These are phyloP conservation scores for Pholis gunnellus DNA, from an alignment of 2,113 vertebrate species.

Conservation along the genomic window DNA sequence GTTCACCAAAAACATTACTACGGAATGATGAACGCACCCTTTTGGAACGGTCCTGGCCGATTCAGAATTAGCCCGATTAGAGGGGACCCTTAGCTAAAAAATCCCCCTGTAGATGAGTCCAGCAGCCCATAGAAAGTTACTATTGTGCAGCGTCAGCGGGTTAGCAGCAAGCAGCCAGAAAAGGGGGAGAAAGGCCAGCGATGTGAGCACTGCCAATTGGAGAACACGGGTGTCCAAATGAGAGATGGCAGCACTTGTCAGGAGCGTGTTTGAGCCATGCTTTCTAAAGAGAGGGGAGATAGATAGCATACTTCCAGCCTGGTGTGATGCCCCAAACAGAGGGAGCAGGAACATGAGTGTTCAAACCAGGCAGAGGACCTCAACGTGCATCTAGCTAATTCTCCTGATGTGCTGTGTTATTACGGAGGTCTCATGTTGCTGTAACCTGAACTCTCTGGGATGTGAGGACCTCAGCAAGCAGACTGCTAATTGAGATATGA, in stretches of 20 bases:
- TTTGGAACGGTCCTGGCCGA: conserved; percentile 65
- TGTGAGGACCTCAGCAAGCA: conserved; percentile 11
- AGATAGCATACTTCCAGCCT: conserved; percentile 39
- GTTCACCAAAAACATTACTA: conserved; percentile 80
- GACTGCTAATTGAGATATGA: conserved; percentile 6
- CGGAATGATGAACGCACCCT: conserved; percentile 66
- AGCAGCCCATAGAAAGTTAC: conserved; percentile 65
- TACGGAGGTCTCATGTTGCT: conserved; percentile 41
- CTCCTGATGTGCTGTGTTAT: conserved; percentile 44
- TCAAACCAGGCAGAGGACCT: conserved; percentile 10
- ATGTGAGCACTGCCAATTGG: conserved; percentile 68
- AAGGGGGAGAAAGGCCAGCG: conserved; percentile 46
- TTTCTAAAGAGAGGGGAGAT: conserved; percentile 47
- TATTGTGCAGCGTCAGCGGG: conserved; percentile 74
- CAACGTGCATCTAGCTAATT: conserved; percentile 30
- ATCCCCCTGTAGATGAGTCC: conserved; percentile 56
- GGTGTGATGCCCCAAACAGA: conserved; percentile 28
- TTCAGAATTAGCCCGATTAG: conserved; percentile 73
- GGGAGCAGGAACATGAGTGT: conserved; percentile 19
- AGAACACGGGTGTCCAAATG: conserved; percentile 66
- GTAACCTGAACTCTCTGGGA: conserved; percentile 11
- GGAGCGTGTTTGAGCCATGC: conserved; percentile 65
- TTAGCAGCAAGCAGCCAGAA: conserved; percentile 46
- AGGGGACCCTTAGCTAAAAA: conserved; percentile 66
- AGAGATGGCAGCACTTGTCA: conserved; percentile 68